Evolutionary conservation across 2,888 invertebrate species (phyloP).

Genomic region (Acanthosepion lycidas): DNA sequence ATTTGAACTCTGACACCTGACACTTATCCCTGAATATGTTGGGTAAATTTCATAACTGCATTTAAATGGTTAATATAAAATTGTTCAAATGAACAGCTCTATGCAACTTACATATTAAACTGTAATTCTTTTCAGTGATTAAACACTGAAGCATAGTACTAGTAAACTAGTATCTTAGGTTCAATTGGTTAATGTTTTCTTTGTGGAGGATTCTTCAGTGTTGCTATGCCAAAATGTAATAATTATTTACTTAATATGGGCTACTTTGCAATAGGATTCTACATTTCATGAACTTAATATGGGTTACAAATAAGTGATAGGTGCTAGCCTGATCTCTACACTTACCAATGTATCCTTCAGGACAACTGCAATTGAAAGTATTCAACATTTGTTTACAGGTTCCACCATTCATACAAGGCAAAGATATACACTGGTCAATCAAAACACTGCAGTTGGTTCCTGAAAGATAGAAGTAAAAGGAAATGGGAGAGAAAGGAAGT

Average conservation of each 20-base stretch:
- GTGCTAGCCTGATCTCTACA: not conserved
- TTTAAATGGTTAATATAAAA: too few relatives aligned
- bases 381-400: not conserved
- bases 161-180: too few relatives aligned
- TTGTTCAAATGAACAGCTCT: too few relatives aligned
- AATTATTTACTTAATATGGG: not conserved
- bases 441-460: not conserved
- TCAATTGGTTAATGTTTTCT: too few relatives aligned
- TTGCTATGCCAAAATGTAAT: too few relatives aligned
- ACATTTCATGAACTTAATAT: not conserved
- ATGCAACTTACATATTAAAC: too few relatives aligned
- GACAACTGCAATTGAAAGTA: not conserved
- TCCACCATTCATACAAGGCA: constrained; percentile 41
- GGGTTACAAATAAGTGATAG: not conserved
- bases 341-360: constrained; percentile 15
- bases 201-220: too few relatives aligned
- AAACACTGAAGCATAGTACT: too few relatives aligned
- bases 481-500: not conserved
- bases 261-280: not conserved
- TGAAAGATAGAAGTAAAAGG: not conserved
- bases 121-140: too few relatives aligned
- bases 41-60: too few relatives aligned
- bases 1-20: too few relatives aligned
- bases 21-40: too few relatives aligned
- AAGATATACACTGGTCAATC: constrained; percentile 37